These are phyloP conservation scores for Nysson spinosus DNA, from an alignment of 2,888 invertebrate species.

Conservation along the genomic window DNA sequence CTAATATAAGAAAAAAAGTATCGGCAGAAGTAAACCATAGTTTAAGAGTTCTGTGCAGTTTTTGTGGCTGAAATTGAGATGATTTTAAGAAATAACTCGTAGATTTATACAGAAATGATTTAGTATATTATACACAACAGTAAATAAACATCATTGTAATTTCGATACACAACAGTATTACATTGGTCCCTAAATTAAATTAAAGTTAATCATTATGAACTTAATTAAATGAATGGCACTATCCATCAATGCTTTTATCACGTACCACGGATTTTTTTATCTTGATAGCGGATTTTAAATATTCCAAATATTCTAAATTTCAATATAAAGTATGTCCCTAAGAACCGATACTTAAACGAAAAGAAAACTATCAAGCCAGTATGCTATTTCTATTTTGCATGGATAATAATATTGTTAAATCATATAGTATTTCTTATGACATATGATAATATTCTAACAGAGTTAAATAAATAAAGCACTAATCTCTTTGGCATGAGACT, in stretches of 20 bases:
- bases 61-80: not conserved
- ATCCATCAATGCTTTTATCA: conserved; percentile 9
- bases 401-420: conserved; percentile 29
- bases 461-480: conserved; percentile 63
- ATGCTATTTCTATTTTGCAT: conserved; percentile 5
- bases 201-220: conserved; percentile 42
- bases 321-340: not conserved
- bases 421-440: conserved; percentile 36
- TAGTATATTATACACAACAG: conserved; percentile 34
- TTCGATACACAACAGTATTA: conserved; percentile 46
- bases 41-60: not conserved
- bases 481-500: conserved; percentile 69
- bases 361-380: conserved; percentile 12
- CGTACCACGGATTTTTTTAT: conserved; percentile 3
- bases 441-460: conserved; percentile 43
- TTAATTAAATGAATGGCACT: conserved; percentile 60
- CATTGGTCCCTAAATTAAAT: conserved; percentile 56
- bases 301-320: conserved; percentile 7
- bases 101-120: conserved; percentile 15
- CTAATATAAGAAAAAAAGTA: too few relatives aligned
- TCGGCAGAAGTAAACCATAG: too few relatives aligned
- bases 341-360: not conserved
- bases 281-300: conserved; percentile 2
- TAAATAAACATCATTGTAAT: conserved; percentile 42
- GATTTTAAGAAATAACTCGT: not conserved